A percentile compares a stretch with the other conserved stretches of the same genome.
These are phyloP conservation scores for Orcinus orca DNA, from an alignment of 2,113 vertebrate species.

Conservation along the genomic window DNA sequence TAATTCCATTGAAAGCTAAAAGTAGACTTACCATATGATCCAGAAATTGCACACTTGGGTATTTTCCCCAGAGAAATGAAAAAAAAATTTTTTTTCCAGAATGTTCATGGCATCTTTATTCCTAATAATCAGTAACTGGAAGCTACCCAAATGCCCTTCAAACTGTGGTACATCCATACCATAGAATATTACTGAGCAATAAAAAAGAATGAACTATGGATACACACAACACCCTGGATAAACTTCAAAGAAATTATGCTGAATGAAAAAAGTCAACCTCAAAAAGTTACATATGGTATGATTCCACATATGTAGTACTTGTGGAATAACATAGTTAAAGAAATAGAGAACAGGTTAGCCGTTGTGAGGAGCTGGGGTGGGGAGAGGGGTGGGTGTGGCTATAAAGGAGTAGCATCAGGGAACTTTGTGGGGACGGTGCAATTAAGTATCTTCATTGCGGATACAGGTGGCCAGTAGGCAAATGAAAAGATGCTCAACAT, in stretches of 20 bases:
- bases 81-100: not conserved
- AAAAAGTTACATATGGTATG: not conserved
- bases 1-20: not conserved
- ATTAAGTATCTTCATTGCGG: not conserved
- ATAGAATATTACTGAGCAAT: not conserved
- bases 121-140: not conserved
- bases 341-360: not conserved
- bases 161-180: not conserved
- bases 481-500: too few species aligned
- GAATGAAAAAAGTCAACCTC: not conserved
- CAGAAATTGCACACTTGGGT: not conserved
- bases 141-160: not conserved
- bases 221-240: not conserved
- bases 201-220: not conserved
- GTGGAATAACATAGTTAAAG: not conserved
- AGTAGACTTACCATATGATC: not conserved
- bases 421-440: not conserved
- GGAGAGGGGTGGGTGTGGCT: not conserved
- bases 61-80: conserved; percentile 15
- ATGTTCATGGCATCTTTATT: not conserved
- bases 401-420: not conserved
- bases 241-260: not conserved
- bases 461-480: too few species aligned
- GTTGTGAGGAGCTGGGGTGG: not conserved
- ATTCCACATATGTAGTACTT: not conserved